Conservation (phyloP, 1,140 invertebrate genomes). For the Leptopilina boulardi region DNA sequence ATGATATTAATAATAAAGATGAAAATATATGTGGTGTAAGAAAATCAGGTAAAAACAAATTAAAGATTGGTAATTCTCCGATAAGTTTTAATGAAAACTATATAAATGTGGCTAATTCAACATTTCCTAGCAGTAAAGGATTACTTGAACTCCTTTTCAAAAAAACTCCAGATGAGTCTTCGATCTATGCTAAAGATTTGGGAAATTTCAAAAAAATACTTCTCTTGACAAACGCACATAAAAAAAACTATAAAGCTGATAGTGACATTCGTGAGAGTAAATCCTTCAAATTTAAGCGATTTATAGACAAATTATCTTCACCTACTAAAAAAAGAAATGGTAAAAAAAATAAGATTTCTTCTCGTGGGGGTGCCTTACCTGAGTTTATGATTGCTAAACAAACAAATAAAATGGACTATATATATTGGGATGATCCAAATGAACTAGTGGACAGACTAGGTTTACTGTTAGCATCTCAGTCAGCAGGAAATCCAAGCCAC, state of each 20-base stretch:
- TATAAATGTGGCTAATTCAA: constrained; percentile 30
- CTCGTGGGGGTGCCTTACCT: no score
- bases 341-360: no score
- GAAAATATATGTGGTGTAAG: constrained; percentile 2
- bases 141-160: constrained; percentile 34
- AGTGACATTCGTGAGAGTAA: no score
- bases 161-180: constrained; percentile 18
- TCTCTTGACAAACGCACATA: constrained; percentile 42
- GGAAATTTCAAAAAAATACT: constrained; percentile 41
- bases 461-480: no score
- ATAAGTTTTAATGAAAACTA: constrained; percentile 31
- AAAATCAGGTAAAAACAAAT: background rate
- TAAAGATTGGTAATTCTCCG: constrained; percentile 18
- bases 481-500: no score
- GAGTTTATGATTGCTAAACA: no score
- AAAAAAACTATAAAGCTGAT: constrained; percentile 38
- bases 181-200: constrained; percentile 34
- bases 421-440: no score
- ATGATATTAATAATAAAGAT: background rate
- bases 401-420: no score
- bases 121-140: background rate
- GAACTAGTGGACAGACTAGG: no score
- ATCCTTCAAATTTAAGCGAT: no score
- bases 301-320: no score
- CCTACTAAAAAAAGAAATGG: no score